Evolutionary conservation across 2,797 vertebrate species (phyloP).

Genomic region (Aulostomus chinensis): DNA sequence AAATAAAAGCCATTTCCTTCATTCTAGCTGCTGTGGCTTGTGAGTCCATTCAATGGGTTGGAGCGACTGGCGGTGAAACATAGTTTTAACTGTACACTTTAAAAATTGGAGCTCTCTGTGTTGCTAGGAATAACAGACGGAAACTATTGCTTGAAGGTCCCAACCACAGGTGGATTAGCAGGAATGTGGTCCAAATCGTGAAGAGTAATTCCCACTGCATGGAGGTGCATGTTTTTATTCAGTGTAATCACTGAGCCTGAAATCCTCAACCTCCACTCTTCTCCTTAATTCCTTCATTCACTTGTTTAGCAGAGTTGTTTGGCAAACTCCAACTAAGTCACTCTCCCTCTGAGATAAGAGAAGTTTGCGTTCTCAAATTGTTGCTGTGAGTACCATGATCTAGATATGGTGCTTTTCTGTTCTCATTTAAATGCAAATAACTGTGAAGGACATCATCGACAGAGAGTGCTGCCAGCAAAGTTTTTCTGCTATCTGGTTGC

Average conservation of each 20-base stretch:
- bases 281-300: constrained; percentile 22
- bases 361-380: constrained; percentile 47
- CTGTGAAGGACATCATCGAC: constrained; percentile 58
- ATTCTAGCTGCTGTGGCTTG: constrained; percentile 56
- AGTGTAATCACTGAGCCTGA: constrained; percentile 37
- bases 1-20: constrained; percentile 76
- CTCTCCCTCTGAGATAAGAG: constrained; percentile 41
- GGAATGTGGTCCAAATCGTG: constrained; percentile 41
- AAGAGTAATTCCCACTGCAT: constrained; percentile 14
- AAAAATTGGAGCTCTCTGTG: constrained; percentile 41
- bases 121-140: constrained; percentile 71
- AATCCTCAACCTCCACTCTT: constrained; percentile 12
- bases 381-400: constrained; percentile 60
- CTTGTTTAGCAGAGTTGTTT: constrained; percentile 30
- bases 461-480: constrained; percentile 56
- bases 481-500: constrained; percentile 71
- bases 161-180: constrained; percentile 49
- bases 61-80: constrained; percentile 53
- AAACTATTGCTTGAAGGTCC: constrained; percentile 62
- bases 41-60: constrained; percentile 45
- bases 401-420: constrained; percentile 73
- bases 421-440: constrained; percentile 86
- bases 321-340: constrained; percentile 20
- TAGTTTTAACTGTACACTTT: constrained; percentile 32
- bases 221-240: constrained; percentile 25